phyloP scores from a whole-genome alignment of 2,797 vertebrate species.

The Hippopotamyrus pictus region DNA sequence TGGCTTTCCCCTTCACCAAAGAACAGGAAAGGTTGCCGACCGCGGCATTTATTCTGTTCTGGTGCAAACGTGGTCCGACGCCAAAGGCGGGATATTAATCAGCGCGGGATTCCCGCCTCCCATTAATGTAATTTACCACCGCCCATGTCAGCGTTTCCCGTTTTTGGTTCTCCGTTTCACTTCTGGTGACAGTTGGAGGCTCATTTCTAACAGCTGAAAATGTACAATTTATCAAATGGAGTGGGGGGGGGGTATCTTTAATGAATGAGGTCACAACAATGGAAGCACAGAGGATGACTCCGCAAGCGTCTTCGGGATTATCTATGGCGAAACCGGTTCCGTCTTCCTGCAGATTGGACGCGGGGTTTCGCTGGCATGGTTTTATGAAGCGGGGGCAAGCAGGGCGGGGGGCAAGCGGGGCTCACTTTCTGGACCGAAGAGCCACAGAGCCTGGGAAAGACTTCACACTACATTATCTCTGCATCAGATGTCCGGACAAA shows the following conservation, averaged over 20 bases:
- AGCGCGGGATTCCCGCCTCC: not conserved
- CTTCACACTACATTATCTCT: constrained; percentile 22
- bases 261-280: not conserved
- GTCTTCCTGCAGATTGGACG: not conserved
- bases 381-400: not conserved
- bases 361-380: not conserved
- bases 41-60: not conserved
- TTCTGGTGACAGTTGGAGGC: not conserved
- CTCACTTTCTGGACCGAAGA: not conserved
- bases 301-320: not conserved
- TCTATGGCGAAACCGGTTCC: not conserved
- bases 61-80: not conserved
- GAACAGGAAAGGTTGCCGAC: not conserved
- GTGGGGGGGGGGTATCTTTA: not conserved
- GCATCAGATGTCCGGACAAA: not conserved
- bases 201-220: not conserved
- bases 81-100: not conserved
- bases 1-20: not conserved
- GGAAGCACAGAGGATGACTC: not conserved
- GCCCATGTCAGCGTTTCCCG: not conserved
- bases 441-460: constrained; percentile 11
- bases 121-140: not conserved
- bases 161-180: not conserved
- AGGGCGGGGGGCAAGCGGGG: not conserved
- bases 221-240: not conserved